Evolutionary conservation across 2,113 vertebrate species (phyloP).

Genomic region (Hypomesus transpacificus): DNA sequence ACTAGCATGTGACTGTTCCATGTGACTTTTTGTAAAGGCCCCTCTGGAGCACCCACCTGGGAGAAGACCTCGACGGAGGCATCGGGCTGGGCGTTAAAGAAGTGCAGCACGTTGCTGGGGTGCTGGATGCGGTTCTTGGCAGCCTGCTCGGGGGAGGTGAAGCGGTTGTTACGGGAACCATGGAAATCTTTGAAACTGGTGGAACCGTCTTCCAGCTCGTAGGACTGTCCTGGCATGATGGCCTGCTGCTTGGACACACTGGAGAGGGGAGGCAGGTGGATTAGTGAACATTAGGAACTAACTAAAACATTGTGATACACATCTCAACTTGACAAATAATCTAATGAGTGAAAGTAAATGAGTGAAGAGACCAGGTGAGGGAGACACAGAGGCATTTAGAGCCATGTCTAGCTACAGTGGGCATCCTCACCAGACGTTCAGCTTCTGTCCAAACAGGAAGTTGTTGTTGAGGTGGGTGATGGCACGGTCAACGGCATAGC

Average conservation of each 20-base stretch:
- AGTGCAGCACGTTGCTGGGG: constrained; percentile 91
- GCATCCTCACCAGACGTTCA: constrained; percentile 85
- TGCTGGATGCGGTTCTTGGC: constrained; percentile 97
- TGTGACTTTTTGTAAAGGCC: too few species aligned
- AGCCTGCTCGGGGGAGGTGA: constrained; percentile 89
- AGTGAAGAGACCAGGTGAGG: not conserved
- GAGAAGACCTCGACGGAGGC: constrained; percentile 83
- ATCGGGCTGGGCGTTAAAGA: constrained; percentile 91
- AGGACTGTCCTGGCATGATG: constrained; percentile 91
- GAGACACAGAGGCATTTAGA: not conserved
- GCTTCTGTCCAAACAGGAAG: constrained; percentile 90
- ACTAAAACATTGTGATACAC: too few species aligned
- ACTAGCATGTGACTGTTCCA: too few species aligned
- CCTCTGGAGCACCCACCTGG: constrained; percentile 67
- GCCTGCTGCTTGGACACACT: constrained; percentile 94
- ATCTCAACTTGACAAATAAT: too few species aligned
- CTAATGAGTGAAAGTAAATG: too few species aligned
- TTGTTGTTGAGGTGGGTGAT: constrained; percentile 94
- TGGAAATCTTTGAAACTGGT: constrained; percentile 95
- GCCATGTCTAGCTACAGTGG: too few species aligned
- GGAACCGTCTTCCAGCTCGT: constrained; percentile 85
- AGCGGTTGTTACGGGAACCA: constrained; percentile 90
- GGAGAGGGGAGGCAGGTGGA: not conserved
- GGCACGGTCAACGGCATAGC: constrained; percentile 88
- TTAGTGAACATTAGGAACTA: not conserved